Base-by-base conservation (phyloP, 2,797 vertebrate species). In the Micromesistius poutassou region DNA sequence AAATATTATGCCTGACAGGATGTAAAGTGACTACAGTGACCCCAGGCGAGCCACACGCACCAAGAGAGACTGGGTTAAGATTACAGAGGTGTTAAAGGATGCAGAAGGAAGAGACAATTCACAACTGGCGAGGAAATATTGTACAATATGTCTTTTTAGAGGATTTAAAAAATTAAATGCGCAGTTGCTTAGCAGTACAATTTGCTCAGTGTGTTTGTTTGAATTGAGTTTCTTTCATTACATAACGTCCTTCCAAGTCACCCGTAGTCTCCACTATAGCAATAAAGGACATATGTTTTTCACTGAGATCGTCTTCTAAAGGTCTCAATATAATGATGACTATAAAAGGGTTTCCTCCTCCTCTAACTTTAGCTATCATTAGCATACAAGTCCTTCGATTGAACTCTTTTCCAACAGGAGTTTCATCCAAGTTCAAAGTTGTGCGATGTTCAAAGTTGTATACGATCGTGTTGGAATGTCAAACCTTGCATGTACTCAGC, bases 1-100 rank as follows among this genome's bases (percentile, higher is more conserved):
- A 92, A 93, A 88, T 88, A 90, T 90, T 91, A 89, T 89, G 46
- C 84, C 86, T 91, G 91, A 93, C 85, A 86, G 88, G 87, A 91
- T 91, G 91, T 82, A 84, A 82, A 88, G 86, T 89, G 91, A 93
- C 89, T 91, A 77, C 71, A 84, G 80, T 75, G 83, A 88, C 90
- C 89, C 30, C 19, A 79, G 89, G 91, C 89, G 87, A 89, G 81
- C 80, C 72, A 73, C 82, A 85, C 82, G 85, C 85, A 82, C 86
- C 86, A 81, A 91, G 80, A 83, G 62, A 55, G 82, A 84, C 77
- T 79, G 84, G 86, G 81, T 78, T 84, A 84, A 89, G 82, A 84
- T 81, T 85, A 77, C 88, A 83, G 85, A 89, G 85, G 89, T 71
- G 88, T 84, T 81, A 80, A 82, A 81, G 78, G 77, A 80, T 75